These are phyloP conservation scores for Coryphaenoides rupestris DNA, from an alignment of 2,113 vertebrate species.

Conservation along the genomic window DNA sequence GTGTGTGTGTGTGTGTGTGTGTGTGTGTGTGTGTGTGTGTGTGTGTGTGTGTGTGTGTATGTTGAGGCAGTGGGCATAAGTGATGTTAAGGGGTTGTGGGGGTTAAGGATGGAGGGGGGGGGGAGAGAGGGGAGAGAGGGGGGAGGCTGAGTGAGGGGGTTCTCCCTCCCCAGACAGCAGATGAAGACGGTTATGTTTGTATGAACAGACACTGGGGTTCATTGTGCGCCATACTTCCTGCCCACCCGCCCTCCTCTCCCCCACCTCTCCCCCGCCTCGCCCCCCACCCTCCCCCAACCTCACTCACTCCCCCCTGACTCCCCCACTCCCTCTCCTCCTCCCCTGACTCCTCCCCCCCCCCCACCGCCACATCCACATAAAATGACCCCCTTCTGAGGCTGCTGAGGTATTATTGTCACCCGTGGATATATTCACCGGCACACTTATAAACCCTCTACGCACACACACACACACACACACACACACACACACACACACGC, in stretches of 20 bases:
- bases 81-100: slow-evolving; percentile 33
- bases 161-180: slow-evolving; percentile 34
- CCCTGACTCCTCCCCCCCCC: neutral
- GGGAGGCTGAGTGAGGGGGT: slow-evolving; percentile 10
- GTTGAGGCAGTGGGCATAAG: slow-evolving; percentile 21
- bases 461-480: slow-evolving; percentile 1
- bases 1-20: too few relatives aligned
- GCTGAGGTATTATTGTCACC: slow-evolving; percentile 60
- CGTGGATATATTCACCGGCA: slow-evolving; percentile 24
- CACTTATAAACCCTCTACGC: neutral
- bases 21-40: too few relatives aligned
- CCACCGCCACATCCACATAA: slow-evolving; percentile 18
- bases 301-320: too few relatives aligned
- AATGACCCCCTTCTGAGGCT: slow-evolving; percentile 55
- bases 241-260: neutral
- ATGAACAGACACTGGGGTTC: slow-evolving; percentile 65
- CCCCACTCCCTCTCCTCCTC: too few relatives aligned
- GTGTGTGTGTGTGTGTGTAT: neutral
- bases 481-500: slow-evolving; percentile 8
- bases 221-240: slow-evolving; percentile 67
- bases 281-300: slow-evolving; percentile 20
- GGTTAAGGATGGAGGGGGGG: slow-evolving; percentile 31
- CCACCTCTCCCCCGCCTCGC: neutral
- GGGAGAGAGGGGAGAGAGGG: slow-evolving; percentile 13
- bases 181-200: slow-evolving; percentile 60